These are phyloP conservation scores for Antechinus stuartii DNA, from an alignment of 2,113 vertebrate genomes.

Conservation along the genomic window DNA sequence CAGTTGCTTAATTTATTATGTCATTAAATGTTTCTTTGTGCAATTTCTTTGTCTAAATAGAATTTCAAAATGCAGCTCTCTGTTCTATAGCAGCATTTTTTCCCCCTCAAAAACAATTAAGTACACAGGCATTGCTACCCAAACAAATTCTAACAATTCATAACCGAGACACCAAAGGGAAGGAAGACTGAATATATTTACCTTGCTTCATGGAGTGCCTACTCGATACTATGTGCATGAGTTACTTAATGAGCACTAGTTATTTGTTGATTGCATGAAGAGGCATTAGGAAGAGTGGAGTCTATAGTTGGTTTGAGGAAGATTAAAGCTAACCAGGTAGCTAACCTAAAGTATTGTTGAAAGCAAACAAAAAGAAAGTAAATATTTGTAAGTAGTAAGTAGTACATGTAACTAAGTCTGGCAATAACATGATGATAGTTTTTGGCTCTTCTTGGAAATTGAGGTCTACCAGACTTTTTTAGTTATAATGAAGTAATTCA, in stretches of 20 bases:
- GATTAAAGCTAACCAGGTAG: background rate
- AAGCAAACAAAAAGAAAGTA: background rate
- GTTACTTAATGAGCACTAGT: background rate
- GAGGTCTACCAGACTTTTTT: background rate
- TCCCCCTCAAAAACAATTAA: background rate
- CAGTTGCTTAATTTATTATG: slow-evolving; percentile 1
- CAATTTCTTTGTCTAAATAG: slow-evolving; percentile 13
- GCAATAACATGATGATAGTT: background rate
- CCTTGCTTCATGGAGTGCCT: background rate
- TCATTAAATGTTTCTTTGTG: background rate
- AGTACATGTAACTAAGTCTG: background rate
- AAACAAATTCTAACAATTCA: background rate
- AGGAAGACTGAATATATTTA: background rate
- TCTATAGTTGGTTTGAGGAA: background rate
- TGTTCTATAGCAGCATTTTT: background rate
- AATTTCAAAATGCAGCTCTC: background rate
- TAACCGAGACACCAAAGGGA: background rate
- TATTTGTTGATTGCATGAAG: background rate
- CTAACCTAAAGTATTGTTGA: background rate
- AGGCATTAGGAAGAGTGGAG: accelerated
- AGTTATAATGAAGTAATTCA: background rate
- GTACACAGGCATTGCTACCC: background rate
- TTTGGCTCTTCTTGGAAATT: background rate
- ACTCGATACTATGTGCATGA: background rate
- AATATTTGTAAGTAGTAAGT: background rate